Percentiles rank a stretch among this genome's conserved stretches.
Evolutionary conservation across 2,888 invertebrate species (phyloP).

Genomic region (Cheilosia variabilis): DNA sequence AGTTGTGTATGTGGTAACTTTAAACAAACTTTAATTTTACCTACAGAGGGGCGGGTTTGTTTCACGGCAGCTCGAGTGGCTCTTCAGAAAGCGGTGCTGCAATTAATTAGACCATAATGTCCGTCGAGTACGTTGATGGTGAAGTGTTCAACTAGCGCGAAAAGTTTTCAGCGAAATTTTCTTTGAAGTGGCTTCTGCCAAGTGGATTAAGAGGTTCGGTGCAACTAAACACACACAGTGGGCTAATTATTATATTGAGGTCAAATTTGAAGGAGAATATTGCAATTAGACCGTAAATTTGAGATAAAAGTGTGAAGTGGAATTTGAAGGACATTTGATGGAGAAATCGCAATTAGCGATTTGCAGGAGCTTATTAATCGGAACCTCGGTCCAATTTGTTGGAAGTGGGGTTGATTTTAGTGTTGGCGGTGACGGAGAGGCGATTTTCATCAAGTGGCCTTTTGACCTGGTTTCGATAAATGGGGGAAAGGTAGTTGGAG

Average conservation of each 20-base stretch:
- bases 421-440: too few relatives aligned
- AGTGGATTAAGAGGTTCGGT: conserved; percentile 3
- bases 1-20: conserved; percentile 4
- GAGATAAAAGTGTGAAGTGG: conserved; percentile 9
- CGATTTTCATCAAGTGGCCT: too few relatives aligned
- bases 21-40: conserved; percentile 25
- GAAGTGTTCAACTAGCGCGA: background rate
- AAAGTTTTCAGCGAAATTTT: conserved; percentile 29
- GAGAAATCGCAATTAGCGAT: conserved; percentile 45
- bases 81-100: conserved; percentile 16
- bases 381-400: conserved; percentile 38
- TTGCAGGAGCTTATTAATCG: conserved; percentile 35
- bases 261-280: conserved; percentile 22
- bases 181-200: background rate
- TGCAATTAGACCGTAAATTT: conserved; percentile 35
- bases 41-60: background rate
- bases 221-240: background rate
- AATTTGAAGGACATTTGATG: conserved; percentile 24
- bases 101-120: conserved; percentile 32
- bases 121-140: background rate
- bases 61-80: background rate
- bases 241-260: conserved; percentile 43
- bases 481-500: too few relatives aligned
- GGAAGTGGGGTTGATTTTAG: background rate
- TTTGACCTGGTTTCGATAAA: too few relatives aligned